These are phyloP conservation scores for Urosaurus nigricauda DNA, from an alignment of 2,797 vertebrate species.

Conservation along the genomic window DNA sequence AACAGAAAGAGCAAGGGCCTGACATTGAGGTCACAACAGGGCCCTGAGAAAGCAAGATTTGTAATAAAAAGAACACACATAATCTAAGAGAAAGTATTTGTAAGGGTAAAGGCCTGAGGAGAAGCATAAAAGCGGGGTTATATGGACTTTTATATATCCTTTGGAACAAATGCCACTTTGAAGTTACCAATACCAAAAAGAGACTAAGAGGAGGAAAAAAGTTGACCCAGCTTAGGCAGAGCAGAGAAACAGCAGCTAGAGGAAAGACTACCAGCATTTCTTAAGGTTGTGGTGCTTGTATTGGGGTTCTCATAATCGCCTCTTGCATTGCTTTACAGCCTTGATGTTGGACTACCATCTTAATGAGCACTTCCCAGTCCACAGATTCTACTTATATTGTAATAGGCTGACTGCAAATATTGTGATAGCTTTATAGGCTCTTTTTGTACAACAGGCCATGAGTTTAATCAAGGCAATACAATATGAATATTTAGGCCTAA, in stretches of 20 bases:
- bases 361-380: neutral
- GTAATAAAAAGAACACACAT: conserved; percentile 32
- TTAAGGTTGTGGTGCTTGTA: neutral
- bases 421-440: neutral
- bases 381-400: neutral
- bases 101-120: conserved; percentile 28
- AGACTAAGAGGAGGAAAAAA: neutral
- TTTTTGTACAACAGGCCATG: neutral
- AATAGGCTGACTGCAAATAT: neutral
- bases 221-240: neutral
- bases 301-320: neutral
- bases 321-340: neutral
- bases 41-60: conserved; percentile 16
- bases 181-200: conserved; percentile 18
- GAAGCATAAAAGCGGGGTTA: conserved; percentile 7
- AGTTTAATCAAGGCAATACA: neutral
- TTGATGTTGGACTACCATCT: neutral
- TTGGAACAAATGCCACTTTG: conserved; percentile 38
- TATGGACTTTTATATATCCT: conserved; percentile 16
- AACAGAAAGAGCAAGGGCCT: conserved; percentile 4
- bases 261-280: neutral
- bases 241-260: neutral
- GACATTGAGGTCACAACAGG: conserved; percentile 16
- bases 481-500: neutral
- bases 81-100: conserved; percentile 14